Base-by-base conservation (phyloP, 2,113 vertebrate species). In the Indicator indicator region DNA sequence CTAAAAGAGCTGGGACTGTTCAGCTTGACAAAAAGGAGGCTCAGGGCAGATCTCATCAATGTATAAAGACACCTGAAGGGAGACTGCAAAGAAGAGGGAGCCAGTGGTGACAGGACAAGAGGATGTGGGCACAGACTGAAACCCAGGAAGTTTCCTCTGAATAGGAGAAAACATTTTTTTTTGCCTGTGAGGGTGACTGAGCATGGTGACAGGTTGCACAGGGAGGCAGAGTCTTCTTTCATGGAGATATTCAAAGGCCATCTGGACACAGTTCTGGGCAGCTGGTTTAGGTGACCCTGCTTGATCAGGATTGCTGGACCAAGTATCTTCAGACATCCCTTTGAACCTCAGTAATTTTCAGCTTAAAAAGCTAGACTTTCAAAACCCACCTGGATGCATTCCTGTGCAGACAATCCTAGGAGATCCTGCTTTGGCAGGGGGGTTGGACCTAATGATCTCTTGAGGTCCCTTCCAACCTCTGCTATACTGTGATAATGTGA, bases 31-130 rank as follows among this genome's bases (percentile, higher is more conserved):
- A 88, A 28, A 18, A 4, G 30, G 6, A 18, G 30, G 6, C 4
- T 50, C 15, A 54, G 10, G 14, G 33, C 5, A 81, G n/a, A 64
- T 20, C 13, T 65, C 38, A 21, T 12, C 26, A 30, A 28, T 7
- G 14, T 15, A 16, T 32, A 27, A 5, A 62, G 58, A 38, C 5
- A 26, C 6, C 19, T 7, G 16, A 87, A 71, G 4, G 21, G 9
- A 60, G 4, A 0, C 3, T 38, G 5, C 8, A 48, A 62, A 77
- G 16, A 58, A 6, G 10, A 30, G 3, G 3, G 21, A 33, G 3
- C 3, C 23, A 73, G 19, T 24, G 12, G 3, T 38, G 11, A 21
- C 16, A 67, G 2, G 11, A 36, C 9, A 26, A 77, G 16, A 50
- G 23, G 6, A 3, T 33, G 50, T 1, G 13, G 28, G 16, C 32